Percentiles rank a stretch among this genome's conserved stretches.
Conservation (phyloP, 2,113 vertebrate species). For the Capreolus pygargus region DNA sequence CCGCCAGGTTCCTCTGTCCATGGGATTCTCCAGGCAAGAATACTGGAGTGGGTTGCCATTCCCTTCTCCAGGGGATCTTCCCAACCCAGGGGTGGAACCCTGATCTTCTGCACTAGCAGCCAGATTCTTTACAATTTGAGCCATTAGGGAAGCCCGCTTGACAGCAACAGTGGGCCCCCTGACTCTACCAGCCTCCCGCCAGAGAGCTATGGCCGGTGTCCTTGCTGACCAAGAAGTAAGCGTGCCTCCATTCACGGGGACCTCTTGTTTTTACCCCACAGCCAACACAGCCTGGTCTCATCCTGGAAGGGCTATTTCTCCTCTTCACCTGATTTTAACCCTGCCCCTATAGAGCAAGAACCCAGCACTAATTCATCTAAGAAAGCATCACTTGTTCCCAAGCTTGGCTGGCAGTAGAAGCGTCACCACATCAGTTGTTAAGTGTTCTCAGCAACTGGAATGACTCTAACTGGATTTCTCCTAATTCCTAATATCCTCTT, state of each 20-base stretch:
- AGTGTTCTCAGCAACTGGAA: not conserved
- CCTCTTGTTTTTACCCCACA: not conserved
- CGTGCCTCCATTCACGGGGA: not conserved
- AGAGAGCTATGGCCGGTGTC: not conserved
- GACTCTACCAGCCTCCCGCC: not conserved
- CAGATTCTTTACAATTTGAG: not conserved
- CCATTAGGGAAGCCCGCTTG: not conserved
- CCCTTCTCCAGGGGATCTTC: not conserved
- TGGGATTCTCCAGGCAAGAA: not conserved
- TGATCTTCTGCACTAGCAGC: not conserved
- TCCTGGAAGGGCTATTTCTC: not conserved
- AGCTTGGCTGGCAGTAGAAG: not conserved
- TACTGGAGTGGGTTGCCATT: not conserved
- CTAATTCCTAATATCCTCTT: not conserved
- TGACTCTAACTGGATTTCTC: not conserved
- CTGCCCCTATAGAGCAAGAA: constrained; percentile 26
- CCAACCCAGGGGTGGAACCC: not conserved
- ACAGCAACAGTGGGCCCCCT: not conserved
- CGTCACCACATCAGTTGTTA: not conserved
- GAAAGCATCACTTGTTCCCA: not conserved
- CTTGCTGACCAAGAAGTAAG: not conserved
- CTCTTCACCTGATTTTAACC: not conserved
- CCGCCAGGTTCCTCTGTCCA: not conserved
- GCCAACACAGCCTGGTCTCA: not conserved
- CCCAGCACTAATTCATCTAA: not conserved